phyloP scores from a whole-genome alignment of 2,888 invertebrate species.

The Siphlonurus alternatus region DNA sequence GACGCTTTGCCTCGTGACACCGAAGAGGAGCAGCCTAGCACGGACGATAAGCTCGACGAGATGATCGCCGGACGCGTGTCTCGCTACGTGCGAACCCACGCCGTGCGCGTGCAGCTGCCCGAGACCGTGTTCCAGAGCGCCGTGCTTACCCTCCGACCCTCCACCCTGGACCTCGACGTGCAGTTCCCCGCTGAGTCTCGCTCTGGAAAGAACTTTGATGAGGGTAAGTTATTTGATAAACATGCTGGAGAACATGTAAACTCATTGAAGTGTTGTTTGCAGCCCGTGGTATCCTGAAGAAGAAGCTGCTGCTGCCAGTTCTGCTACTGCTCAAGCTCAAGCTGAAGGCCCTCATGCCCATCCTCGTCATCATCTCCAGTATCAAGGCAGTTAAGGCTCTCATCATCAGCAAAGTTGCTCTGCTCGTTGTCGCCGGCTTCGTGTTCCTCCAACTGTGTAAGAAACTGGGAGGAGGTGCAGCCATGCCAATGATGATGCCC shows the following conservation, averaged over 20 bases:
- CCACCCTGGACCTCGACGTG: constrained; percentile 26
- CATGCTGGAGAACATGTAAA: too few relatives aligned
- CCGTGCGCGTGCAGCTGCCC: constrained; percentile 54
- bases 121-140: constrained; percentile 50
- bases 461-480: constrained; percentile 54
- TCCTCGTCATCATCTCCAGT: constrained; percentile 59
- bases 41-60: constrained; percentile 48
- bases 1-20: not conserved
- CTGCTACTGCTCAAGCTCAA: constrained; percentile 65
- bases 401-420: constrained; percentile 66
- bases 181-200: constrained; percentile 21
- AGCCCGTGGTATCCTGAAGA: constrained; percentile 67
- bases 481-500: constrained; percentile 49
- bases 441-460: constrained; percentile 59
- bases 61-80: constrained; percentile 55
- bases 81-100: constrained; percentile 53
- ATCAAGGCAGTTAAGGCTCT: constrained; percentile 70
- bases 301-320: constrained; percentile 65
- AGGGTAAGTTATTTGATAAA: constrained; percentile 15
- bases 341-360: constrained; percentile 68
- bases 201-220: constrained; percentile 7
- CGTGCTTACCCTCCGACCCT: constrained; percentile 25
- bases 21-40: constrained; percentile 19
- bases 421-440: constrained; percentile 65
- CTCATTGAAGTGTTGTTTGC: too few relatives aligned